Percentiles rank a stretch among this genome's conserved stretches.
phyloP scores from a whole-genome alignment of 64 coral and sea anemone genomes.

The Astreopora myriophthalma region DNA sequence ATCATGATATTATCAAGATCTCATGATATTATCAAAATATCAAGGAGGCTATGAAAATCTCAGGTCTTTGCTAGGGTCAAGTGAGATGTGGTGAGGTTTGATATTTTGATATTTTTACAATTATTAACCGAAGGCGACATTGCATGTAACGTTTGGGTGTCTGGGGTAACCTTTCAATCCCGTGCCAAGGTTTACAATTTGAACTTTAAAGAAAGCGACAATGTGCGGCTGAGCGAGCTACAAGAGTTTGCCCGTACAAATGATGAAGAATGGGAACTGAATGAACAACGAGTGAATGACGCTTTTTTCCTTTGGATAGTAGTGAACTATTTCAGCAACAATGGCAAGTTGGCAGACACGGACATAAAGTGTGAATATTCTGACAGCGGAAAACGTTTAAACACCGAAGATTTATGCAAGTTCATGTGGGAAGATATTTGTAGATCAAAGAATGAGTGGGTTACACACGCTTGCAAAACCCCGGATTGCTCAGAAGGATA shows the following conservation, averaged over 20 bases:
- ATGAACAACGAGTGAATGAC: conserved; percentile 64
- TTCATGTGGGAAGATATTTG: conserved; percentile 66
- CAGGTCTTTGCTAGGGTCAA: too few species aligned
- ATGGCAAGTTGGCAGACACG: conserved; percentile 6
- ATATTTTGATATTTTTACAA: too few species aligned
- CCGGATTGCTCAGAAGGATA: conserved; percentile 39
- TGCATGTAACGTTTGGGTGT: conserved; percentile 35
- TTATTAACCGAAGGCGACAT: not conserved
- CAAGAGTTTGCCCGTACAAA: conserved; percentile 41
- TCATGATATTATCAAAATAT: too few species aligned
- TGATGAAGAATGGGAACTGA: conserved; percentile 34
- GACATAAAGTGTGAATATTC: not conserved
- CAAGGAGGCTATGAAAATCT: too few species aligned
- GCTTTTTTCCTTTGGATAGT: conserved; percentile 65
- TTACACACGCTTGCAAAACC: conserved; percentile 23
- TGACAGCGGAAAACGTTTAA: not conserved
- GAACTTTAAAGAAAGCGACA: conserved; percentile 33
- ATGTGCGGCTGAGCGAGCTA: not conserved
- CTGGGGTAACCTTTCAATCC: conserved; percentile 44
- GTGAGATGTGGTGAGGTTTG: too few species aligned
- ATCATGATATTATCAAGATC: too few species aligned
- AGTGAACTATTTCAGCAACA: conserved; percentile 38
- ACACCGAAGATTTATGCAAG: conserved; percentile 37
- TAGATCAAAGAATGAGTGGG: conserved; percentile 4
- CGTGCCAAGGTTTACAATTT: conserved; percentile 62